These are phyloP conservation scores for Cossypha caffra DNA, from an alignment of 2,797 vertebrate species.

Conservation along the genomic window DNA sequence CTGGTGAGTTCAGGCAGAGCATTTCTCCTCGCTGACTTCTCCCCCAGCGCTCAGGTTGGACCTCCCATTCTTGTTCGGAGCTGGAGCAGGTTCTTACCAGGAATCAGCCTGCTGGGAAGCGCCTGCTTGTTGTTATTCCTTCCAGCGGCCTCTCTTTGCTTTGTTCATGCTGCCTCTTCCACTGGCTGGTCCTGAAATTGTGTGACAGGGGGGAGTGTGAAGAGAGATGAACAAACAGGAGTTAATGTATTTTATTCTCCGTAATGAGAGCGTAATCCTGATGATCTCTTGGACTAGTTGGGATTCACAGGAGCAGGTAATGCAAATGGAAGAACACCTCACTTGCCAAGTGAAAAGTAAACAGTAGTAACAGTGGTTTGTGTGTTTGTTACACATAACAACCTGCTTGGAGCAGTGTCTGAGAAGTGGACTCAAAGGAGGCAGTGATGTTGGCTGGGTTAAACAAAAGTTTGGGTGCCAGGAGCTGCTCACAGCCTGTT, in stretches of 20 bases:
- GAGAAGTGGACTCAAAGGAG: neutral
- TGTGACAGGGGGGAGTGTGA: neutral
- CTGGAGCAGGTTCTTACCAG: neutral
- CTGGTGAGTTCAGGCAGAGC: slow-evolving; percentile 50
- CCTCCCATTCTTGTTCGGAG: neutral
- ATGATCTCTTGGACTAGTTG: neutral
- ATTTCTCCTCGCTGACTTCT: neutral
- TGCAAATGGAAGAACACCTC: neutral
- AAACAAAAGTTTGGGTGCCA: neutral
- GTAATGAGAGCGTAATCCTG: neutral
- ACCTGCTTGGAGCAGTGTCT: neutral
- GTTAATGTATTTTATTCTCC: neutral
- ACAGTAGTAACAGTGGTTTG: neutral
- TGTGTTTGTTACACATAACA: neutral
- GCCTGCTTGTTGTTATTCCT: neutral
- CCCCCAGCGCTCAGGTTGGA: neutral
- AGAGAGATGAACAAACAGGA: neutral
- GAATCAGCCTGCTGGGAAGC: neutral
- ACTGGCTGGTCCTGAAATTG: neutral
- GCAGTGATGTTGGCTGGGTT: neutral
- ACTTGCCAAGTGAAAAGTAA: neutral
- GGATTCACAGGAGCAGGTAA: slow-evolving; percentile 30
- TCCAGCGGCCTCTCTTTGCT: neutral
- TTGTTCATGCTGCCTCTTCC: neutral
- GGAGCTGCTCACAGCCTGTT: neutral